Evolutionary conservation across 2,113 vertebrate genomes (phyloP), one percentile per base, ranked within the genome.

Genomic region (Sarotherodon lohbergeri): DNA sequence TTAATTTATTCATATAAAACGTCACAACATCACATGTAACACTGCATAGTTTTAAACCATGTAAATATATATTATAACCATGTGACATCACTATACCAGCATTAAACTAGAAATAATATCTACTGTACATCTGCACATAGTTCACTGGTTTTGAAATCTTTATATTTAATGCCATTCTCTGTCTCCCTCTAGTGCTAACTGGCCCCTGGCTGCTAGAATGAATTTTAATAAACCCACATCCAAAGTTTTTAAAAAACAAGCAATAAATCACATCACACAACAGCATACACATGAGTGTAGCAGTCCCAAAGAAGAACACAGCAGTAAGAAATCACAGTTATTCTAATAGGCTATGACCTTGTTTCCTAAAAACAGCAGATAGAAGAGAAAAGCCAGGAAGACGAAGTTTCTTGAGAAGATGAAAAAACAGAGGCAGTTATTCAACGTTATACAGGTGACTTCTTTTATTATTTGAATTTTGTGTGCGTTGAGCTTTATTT

Each of bases 141-240:
- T 52, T 36, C 29, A 66, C 22, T 57, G 14, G 27, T 22, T 57
- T 83, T 48, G 52, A 68, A 63, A 36, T 10, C 14, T 76, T 22
- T 14, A 24, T 39, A 14, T 11, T 41, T 92, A 81, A 81, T 84
- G 32, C 88, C 92, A 90, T 93, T 93, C 94, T 94, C 88, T 96
- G 95, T 93, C 94, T 95, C 95, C 95, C 95, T 94, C 95, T 96
- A 95, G 95, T 95, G 95, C 86, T 91, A 82, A 80, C 19, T 17
- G 34, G 14, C 39, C 68, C 12, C 19, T 83, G 55, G 88, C 32
- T 80, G 54, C 46, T 10, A 12, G 9, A 55, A 84, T 14, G 41
- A 34, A 6, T 24, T 81, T n/a, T 43, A 57, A 24, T 43, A 59
- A 9, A 48, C 14, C 59, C 39, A 50, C 3, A 76, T 55, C 32